These are phyloP conservation scores for Mercenaria mercenaria DNA, from an alignment of 1,140 invertebrate genomes.

Conservation along the genomic window DNA sequence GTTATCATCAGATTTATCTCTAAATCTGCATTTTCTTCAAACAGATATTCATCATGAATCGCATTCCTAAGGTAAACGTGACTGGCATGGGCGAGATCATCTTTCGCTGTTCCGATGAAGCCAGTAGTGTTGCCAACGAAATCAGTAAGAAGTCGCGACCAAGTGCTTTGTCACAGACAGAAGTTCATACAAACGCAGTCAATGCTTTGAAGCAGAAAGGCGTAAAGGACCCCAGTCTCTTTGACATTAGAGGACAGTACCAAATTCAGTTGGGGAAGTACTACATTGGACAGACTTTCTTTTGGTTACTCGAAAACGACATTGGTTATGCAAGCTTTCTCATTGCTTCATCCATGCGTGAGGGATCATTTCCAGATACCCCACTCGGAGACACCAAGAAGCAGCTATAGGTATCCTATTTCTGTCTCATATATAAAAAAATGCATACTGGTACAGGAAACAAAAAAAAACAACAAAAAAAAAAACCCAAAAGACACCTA, in stretches of 20 bases:
- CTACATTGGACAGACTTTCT: conserved; percentile 3
- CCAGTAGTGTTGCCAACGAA: too few relatives aligned
- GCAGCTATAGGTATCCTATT: background rate
- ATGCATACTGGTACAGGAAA: too few relatives aligned
- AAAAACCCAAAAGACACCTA: background rate
- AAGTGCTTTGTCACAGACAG: background rate
- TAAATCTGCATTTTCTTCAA: too few relatives aligned
- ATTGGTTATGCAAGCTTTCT: conserved; percentile 14
- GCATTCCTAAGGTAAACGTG: too few relatives aligned
- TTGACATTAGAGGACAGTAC: background rate
- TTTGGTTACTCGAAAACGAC: conserved; percentile 28
- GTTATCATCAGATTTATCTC: too few relatives aligned
- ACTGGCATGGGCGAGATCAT: too few relatives aligned
- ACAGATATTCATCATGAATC: too few relatives aligned
- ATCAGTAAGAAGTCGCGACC: background rate
- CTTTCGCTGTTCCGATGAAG: too few relatives aligned
- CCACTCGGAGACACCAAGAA: background rate
- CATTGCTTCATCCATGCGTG: background rate
- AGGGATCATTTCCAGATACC: background rate
- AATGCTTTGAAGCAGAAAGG: background rate
- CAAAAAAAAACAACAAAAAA: background rate
- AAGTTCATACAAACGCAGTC: background rate
- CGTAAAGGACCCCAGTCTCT: background rate
- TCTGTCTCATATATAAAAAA: background rate
- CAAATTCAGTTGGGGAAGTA: conserved; percentile 18